A percentile compares a stretch with the other conserved stretches of the same genome.
These are phyloP conservation scores for Schizopygopsis pylzovi DNA, from an alignment of 2,797 vertebrate genomes.

Conservation along the genomic window DNA sequence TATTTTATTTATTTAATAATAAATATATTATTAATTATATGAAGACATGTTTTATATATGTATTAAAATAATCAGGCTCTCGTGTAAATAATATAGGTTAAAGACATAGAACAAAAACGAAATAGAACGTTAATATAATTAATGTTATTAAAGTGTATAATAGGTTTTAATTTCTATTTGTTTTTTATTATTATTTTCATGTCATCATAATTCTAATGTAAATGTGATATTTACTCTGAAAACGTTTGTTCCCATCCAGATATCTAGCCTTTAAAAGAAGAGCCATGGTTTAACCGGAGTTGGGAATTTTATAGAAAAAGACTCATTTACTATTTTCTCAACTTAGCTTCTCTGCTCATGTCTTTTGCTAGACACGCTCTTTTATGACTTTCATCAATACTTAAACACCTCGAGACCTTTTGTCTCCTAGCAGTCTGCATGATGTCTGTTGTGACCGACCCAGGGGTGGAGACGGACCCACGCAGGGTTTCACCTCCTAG, in stretches of 20 bases:
- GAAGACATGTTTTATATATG: not conserved
- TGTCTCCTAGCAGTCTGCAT: conserved; percentile 31
- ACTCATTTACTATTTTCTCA: not conserved
- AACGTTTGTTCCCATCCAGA: too few species aligned
- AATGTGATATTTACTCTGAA: not conserved
- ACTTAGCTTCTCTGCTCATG: not conserved
- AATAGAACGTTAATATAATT: not conserved
- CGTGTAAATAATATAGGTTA: not conserved
- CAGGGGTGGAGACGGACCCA: conserved; percentile 28
- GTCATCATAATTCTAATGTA: not conserved
- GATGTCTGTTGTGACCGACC: conserved; percentile 7
- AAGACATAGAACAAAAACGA: not conserved
- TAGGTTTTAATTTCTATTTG: too few species aligned
- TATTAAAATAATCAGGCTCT: not conserved
- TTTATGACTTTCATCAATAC: conserved; percentile 70
- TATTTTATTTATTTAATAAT: not conserved
- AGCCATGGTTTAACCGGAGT: not conserved
- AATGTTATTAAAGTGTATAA: conserved; percentile 6
- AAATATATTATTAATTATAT: not conserved
- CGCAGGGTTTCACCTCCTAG: not conserved
- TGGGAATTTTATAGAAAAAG: not conserved
- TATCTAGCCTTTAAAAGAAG: not conserved
- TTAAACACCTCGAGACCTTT: conserved; percentile 68
- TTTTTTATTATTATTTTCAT: not conserved
- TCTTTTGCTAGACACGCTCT: conserved; percentile 58